A percentile compares a stretch with the other conserved stretches of the same genome.
phyloP scores from a whole-genome alignment of 2,113 vertebrate genomes.

The Mesembrinibis cayennensis region DNA sequence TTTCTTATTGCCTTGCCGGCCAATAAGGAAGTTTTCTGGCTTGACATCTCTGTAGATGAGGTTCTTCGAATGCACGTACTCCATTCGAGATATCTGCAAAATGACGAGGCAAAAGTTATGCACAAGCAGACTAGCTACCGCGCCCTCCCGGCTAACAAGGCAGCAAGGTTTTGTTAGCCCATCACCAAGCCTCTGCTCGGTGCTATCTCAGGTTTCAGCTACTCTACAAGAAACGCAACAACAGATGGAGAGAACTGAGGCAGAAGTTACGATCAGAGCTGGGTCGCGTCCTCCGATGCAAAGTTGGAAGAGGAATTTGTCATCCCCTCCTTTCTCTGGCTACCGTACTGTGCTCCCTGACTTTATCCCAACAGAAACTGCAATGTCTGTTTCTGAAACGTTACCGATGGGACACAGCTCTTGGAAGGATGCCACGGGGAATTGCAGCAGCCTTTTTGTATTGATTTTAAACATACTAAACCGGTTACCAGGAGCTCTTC shows the following conservation, averaged over 20 bases:
- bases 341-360: background rate
- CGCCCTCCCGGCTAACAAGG: rapidly evolving
- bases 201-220: background rate
- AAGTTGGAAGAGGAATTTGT: background rate
- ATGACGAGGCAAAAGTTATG: background rate
- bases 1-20: conserved; percentile 96
- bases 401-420: background rate
- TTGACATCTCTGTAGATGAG: conserved; percentile 99
- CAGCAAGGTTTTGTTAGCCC: background rate
- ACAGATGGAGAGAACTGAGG: background rate
- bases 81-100: conserved; percentile 94
- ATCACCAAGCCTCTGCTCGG: rapidly evolving
- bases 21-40: conserved; percentile 98
- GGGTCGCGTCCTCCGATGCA: rapidly evolving
- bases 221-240: background rate
- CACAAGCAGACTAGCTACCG: background rate
- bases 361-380: background rate
- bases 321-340: background rate
- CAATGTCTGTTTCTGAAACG: background rate
- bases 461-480: conserved; percentile 3
- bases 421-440: background rate
- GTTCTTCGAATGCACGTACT: conserved; percentile 98
- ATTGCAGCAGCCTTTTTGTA: conserved; percentile 13
- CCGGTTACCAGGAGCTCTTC: background rate
- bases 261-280: background rate